Conservation (phyloP, 1,140 invertebrate species). For the Melipona quadrifasciata region DNA sequence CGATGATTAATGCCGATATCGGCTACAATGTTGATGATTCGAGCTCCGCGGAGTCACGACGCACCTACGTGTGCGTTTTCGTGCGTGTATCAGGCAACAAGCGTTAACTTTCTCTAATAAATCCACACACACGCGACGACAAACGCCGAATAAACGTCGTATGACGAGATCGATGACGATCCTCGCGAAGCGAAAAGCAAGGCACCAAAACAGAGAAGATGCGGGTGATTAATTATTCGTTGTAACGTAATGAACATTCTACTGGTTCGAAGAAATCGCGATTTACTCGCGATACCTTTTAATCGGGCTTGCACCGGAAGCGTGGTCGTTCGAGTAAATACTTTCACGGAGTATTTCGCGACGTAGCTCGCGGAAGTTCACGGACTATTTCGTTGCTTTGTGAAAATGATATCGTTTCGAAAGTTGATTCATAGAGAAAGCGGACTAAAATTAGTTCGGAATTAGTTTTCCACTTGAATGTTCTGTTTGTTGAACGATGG, state of each 20-base stretch:
- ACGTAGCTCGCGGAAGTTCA: not conserved
- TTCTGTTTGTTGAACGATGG: not conserved
- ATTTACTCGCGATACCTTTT: not conserved
- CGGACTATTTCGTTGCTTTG: not conserved
- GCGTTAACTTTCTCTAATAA: conserved; percentile 60
- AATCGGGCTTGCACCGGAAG: not conserved
- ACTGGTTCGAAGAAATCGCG: not conserved
- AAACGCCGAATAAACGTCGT: conserved; percentile 33
- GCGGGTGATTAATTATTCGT: conserved; percentile 6
- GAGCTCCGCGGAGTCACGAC: not conserved
- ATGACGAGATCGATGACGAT: not conserved
- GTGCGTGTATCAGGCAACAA: conserved; percentile 1
- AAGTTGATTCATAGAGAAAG: not conserved
- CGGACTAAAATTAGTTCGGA: not conserved
- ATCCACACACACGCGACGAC: conserved; percentile 36
- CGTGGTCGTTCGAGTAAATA: not conserved
- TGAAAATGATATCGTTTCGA: not conserved
- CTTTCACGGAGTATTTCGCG: not conserved
- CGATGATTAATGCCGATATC: conserved; percentile 55
- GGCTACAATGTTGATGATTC: conserved; percentile 55
- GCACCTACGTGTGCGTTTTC: not conserved
- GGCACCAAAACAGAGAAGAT: not conserved
- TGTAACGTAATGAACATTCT: conserved; percentile 2
- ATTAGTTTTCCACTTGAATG: not conserved
- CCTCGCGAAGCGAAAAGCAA: not conserved